Evolutionary conservation across 2,113 vertebrate species (phyloP), one percentile per base, ranked within the genome.

Genomic region (Cyphomyrus plagiostoma): DNA sequence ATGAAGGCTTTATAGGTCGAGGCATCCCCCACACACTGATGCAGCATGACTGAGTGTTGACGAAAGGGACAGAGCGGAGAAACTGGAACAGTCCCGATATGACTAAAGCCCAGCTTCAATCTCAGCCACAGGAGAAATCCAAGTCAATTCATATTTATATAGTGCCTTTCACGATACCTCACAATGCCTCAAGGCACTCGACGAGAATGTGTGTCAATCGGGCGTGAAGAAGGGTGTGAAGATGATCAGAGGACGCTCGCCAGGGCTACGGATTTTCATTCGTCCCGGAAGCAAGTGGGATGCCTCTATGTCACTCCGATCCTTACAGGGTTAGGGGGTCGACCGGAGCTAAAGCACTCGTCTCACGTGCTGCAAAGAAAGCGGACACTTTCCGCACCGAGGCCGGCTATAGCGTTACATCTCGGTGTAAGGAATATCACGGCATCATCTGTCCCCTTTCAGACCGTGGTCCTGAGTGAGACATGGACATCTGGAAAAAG

Each of bases 381-480:
- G 74, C 8, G 74, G 49, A 56, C 15, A 2, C 74, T 45, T 53
- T 89, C 30, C 26, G 10, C 49, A 52, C 19, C 1, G 10, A 56
- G 88, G 35, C 11, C 26, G 6, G 11, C 7, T 15, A 53, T 88
- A 53, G 46, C 58, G 49, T 49, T 90, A 77, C 21, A 70, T n/a
- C 49, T 26, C 66, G 21, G 52, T 45, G 39, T 30, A 85, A 62
- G 50, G 52, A 42, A 88, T 58, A 45, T 66, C 66, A 21, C 30
- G 1, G 52, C n/a, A 30, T 49, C 46, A 52, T 88, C 50, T 74
- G 39, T 39, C 58, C 3, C 17, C 89, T 77, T 90, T 58, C 83
- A 30, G 88, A 77, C 35, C 30, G 49, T 19, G 48, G 66, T 53
- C 35, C 42, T 30, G 52, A 89, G 88, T 70, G 89, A 89, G 83